Base-by-base conservation (phyloP, 2,797 vertebrate genomes). In the Simalia tracyae region DNA sequence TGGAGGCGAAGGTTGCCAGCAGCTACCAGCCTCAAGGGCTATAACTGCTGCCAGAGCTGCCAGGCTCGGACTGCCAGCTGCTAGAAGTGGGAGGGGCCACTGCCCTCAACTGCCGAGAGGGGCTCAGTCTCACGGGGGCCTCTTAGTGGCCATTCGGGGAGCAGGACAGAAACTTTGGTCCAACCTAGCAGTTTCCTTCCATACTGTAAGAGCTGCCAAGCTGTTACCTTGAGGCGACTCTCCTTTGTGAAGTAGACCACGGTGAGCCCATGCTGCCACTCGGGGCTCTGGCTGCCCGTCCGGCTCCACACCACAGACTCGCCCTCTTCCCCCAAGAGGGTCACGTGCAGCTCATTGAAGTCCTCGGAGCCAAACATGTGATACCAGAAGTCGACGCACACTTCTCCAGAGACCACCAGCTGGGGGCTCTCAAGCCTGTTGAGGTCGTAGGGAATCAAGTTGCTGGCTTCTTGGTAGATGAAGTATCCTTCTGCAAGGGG, bases 311-410 rank as follows among this genome's bases (percentile, higher is more conserved):
- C 93, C 88, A 95, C 50, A 4, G 68, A 92, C 68, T 95, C 96
- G 3, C 0, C 19, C 54, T 11, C 56, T 17, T 87, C 96, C 90
- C 96, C 96, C 90, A 96, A 96, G 31, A 98, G 88, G 50, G 98
- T 84, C 88, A 97, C 97, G 46, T 89, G 96, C n/a, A 98, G 96
- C 89, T 98, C 96, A 88, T 97, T 97, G 97, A 95, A 84, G 86
- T 96, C 63, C 96, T 97, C 89, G 84, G 96, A 92, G 42, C 95
- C 96, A 22, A 97, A 97, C 95, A 97, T 96, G 63, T 98, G 97
- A 93, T 98, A 98, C 98, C 98, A 98, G 95, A 99, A 98, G 93
- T 99, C 98, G 61, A 99, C 96, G 96, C 98, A 99, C 86, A 97
- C 97, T 42, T 97, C 88, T 1, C 96, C 97, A 87, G 96, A 94